Evolutionary conservation across 2,888 invertebrate genomes (phyloP).

Genomic region (Cheilosia vulpina): DNA sequence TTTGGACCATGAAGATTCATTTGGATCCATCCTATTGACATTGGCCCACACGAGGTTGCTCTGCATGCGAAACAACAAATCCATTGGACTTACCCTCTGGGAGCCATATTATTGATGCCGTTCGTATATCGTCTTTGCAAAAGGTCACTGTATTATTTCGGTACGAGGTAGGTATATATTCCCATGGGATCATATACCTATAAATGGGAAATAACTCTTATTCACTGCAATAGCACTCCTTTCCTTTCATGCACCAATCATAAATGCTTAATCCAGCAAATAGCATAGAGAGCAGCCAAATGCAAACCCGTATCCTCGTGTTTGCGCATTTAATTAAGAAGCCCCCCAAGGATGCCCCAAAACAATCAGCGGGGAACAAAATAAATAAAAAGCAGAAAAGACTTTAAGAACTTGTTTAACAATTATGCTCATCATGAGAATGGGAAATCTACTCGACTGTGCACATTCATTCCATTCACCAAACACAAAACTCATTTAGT

Average conservation of each 20-base stretch:
- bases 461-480: conserved; percentile 43
- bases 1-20: conserved; percentile 16
- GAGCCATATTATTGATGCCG: conserved; percentile 8
- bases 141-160: conserved; percentile 24
- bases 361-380: conserved; percentile 26
- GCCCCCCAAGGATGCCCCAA: conserved; percentile 27
- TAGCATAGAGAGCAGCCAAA: background rate
- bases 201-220: conserved; percentile 25
- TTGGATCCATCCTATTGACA: conserved; percentile 43
- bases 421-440: conserved; percentile 43
- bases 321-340: conserved; percentile 38
- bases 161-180: background rate
- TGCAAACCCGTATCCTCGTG: background rate
- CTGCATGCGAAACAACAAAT: conserved; percentile 14
- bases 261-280: conserved; percentile 35
- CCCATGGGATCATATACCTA: conserved; percentile 9
- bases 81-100: conserved; percentile 15
- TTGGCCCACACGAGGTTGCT: conserved; percentile 22
- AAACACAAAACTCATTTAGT: conserved; percentile 50
- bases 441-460: conserved; percentile 32
- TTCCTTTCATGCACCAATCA: conserved; percentile 32
- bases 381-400: background rate
- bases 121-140: conserved; percentile 10
- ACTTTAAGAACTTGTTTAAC: conserved; percentile 37
- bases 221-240: conserved; percentile 35